Evolutionary conservation across 2,113 vertebrate genomes (phyloP).

Genomic region (Collichthys lucidus): DNA sequence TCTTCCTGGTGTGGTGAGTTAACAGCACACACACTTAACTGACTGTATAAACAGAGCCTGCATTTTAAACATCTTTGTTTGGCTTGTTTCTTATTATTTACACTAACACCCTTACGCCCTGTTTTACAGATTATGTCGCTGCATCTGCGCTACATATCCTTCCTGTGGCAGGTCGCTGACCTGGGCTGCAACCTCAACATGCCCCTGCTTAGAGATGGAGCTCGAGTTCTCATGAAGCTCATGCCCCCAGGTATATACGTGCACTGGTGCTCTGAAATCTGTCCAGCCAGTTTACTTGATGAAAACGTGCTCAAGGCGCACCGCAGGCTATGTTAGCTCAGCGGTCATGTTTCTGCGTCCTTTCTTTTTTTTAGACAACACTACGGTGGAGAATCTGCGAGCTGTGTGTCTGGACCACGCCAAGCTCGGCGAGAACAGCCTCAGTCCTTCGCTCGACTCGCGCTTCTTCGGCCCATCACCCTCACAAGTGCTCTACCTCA

Average conservation of each 20-base stretch:
- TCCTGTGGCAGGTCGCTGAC: conserved; percentile 99
- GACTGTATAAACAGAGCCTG: neutral
- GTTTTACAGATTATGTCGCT: conserved; percentile 96
- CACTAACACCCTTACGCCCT: neutral
- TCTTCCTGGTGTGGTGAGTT: conserved; percentile 96
- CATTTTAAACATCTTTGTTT: neutral
- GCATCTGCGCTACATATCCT: conserved; percentile 98
- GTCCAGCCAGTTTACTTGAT: neutral
- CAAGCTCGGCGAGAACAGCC: conserved; percentile 98
- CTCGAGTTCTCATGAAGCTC: conserved; percentile 98
- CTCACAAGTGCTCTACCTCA: conserved; percentile 99
- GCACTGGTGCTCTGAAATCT: neutral
- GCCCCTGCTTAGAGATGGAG: conserved; percentile 96
- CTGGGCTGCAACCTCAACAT: conserved; percentile 97
- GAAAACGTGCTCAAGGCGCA: neutral
- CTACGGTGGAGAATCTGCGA: conserved; percentile 96
- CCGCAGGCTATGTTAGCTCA: neutral
- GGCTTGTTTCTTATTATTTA: neutral
- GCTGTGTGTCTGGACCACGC: conserved; percentile 98
- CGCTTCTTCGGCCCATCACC: conserved; percentile 98
- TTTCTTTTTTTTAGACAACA: conserved; percentile 88
- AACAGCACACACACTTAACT: neutral
- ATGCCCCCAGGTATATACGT: conserved; percentile 94
- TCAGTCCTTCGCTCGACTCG: conserved; percentile 96
- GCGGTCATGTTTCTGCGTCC: neutral